Percentiles rank a stretch among this genome's conserved stretches.
Conservation (phyloP, 2,888 invertebrate genomes). For the Trachelus troglodyta region DNA sequence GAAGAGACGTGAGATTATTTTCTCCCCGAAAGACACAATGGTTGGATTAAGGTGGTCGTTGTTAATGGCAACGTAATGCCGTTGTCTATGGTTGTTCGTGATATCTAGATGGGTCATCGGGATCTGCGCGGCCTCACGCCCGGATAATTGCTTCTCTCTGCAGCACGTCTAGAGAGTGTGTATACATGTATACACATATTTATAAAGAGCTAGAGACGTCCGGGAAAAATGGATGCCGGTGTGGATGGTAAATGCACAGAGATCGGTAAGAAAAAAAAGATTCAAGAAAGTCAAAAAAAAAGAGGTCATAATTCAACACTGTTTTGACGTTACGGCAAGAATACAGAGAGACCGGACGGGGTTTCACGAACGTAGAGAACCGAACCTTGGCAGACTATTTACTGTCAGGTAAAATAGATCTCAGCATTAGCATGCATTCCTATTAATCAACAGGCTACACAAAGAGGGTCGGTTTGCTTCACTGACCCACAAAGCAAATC, state of each 20-base stretch:
- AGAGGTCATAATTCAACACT: not conserved
- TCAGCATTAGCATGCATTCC: slow-evolving; percentile 33
- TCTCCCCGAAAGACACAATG: not conserved
- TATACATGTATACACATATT: no score
- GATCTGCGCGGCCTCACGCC: slow-evolving; percentile 14
- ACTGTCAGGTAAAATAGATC: not conserved
- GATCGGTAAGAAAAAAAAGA: not conserved
- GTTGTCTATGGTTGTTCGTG: slow-evolving; percentile 14
- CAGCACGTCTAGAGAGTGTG: not conserved
- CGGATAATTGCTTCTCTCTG: slow-evolving; percentile 17
- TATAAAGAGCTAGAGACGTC: not conserved
- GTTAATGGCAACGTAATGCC: slow-evolving; percentile 20
- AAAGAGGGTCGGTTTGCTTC: slow-evolving; percentile 10
- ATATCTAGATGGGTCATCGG: slow-evolving; percentile 25
- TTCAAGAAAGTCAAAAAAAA: not conserved
- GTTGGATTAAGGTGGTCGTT: slow-evolving; percentile 13
- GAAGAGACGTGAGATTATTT: not conserved
- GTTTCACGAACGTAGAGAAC: not conserved
- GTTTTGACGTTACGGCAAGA: not conserved
- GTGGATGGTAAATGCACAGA: not conserved
- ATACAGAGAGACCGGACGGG: not conserved
- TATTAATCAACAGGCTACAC: slow-evolving; percentile 33
- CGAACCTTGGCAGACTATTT: not conserved
- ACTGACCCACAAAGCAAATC: slow-evolving; percentile 36
- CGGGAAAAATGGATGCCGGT: not conserved